Percentiles rank a stretch among this genome's conserved stretches.
Evolutionary conservation across 2,113 vertebrate species (phyloP).

Genomic region (Tinamus guttatus): DNA sequence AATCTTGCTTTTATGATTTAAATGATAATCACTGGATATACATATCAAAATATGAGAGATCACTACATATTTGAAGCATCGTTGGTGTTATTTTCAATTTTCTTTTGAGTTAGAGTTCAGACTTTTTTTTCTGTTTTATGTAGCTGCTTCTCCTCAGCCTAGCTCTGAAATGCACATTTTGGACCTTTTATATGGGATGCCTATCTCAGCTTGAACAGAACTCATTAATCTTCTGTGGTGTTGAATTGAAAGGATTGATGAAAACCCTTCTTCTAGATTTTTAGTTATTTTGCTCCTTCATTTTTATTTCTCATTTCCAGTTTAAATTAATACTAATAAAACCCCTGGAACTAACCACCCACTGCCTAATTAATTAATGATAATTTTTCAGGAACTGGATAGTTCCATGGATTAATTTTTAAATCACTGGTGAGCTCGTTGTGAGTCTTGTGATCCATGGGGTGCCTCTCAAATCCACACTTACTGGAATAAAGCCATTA

Average conservation of each 20-base stretch:
- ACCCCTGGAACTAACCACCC: not conserved
- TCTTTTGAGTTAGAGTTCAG: not conserved
- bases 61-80: not conserved
- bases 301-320: constrained; percentile 37
- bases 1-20: not conserved
- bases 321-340: constrained; percentile 28
- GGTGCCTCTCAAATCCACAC: not conserved
- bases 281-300: not conserved
- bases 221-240: constrained; percentile 29
- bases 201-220: constrained; percentile 23
- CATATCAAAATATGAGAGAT: not conserved
- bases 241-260: constrained; percentile 4
- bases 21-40: not conserved
- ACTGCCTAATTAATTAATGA: not conserved
- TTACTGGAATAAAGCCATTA: not conserved
- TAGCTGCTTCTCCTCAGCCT: not conserved
- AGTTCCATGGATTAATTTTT: not conserved
- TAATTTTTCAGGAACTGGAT: not conserved
- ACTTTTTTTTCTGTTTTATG: not conserved
- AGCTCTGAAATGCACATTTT: not conserved
- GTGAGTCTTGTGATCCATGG: not conserved
- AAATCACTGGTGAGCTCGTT: not conserved
- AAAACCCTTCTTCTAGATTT: not conserved
- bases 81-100: not conserved
- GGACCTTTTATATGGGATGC: not conserved